Evolutionary conservation across 2,797 vertebrate genomes (phyloP), one percentile per base, ranked within the genome.

Genomic region (Myotis myotis): DNA sequence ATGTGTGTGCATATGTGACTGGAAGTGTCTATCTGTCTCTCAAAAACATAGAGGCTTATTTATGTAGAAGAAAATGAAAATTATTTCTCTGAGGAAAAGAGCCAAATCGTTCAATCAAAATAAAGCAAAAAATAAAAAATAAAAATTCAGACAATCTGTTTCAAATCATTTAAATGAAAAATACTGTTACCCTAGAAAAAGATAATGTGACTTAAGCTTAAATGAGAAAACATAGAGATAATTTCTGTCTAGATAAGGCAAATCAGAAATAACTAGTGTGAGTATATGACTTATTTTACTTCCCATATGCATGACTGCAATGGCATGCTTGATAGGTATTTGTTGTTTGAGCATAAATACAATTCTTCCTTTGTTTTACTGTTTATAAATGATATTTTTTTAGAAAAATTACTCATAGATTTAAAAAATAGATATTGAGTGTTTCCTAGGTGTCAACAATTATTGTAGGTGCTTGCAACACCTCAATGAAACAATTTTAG

Each of bases 131-230:
- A 71, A 47, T 44, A 44, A 47, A 47, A 47, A n/a, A n/a, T n/a
- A n/a, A 47, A 47, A 47, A 80, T 86, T 72, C 25, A 66, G 68
- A 68, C 15, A 91, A 62, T 92, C 51, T 95, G 13, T 68, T 79
- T 28, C 22, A 72, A 87, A 57, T 55, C 72, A 76, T 57, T 75
- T 94, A 84, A 75, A 62, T 86, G 15, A 5, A 92, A 85, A 94
- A 20, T 55, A 9, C 3, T 41, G 17, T 13, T 89, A 64, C 2
- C 4, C 4, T 38, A 76, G 68, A 6, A 10, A 75, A 70, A 94
- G 36, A 51, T 51, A 28, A 51, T 60, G 12, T 84, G 72, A 85
- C 25, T 44, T 81, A 8, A 66, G 44, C 70, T 53, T 49, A 83
- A 22, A 28, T 30, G 60, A 78, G n/a, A 55, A 62, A 60, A 30